Evolutionary conservation across 2,888 invertebrate genomes (phyloP).

Genomic region (Tipula helvola): DNA sequence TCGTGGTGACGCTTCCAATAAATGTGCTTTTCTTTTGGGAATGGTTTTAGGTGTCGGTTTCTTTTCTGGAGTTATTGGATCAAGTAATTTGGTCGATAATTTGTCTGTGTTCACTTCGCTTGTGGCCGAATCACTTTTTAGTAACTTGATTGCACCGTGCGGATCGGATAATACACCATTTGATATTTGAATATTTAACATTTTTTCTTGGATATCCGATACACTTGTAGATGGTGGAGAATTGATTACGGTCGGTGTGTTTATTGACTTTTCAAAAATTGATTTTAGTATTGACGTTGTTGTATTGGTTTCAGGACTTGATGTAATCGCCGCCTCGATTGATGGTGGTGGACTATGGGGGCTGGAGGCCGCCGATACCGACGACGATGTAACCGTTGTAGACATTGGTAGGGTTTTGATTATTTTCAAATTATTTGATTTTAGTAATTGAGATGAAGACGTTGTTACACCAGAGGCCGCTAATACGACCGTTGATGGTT

Average conservation of each 20-base stretch:
- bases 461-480: not conserved
- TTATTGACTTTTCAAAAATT: not conserved
- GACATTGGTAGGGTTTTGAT: not conserved
- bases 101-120: not conserved
- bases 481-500: not conserved
- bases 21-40: not conserved
- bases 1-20: not conserved
- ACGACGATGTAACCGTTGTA: not conserved
- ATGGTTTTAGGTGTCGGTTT: not conserved
- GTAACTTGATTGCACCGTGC: not conserved
- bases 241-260: not conserved
- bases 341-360: not conserved
- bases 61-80: not conserved
- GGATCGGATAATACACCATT: conserved; percentile 14
- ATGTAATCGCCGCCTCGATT: not conserved
- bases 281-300: not conserved
- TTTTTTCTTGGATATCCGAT: not conserved
- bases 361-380: not conserved
- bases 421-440: not conserved
- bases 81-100: not conserved
- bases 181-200: conserved; percentile 15
- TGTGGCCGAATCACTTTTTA: not conserved
- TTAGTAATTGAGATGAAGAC: not conserved
- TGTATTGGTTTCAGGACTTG: not conserved
- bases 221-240: not conserved